Evolutionary conservation across 2,888 invertebrate species (phyloP).

Genomic region (Ophioninae sp.): DNA sequence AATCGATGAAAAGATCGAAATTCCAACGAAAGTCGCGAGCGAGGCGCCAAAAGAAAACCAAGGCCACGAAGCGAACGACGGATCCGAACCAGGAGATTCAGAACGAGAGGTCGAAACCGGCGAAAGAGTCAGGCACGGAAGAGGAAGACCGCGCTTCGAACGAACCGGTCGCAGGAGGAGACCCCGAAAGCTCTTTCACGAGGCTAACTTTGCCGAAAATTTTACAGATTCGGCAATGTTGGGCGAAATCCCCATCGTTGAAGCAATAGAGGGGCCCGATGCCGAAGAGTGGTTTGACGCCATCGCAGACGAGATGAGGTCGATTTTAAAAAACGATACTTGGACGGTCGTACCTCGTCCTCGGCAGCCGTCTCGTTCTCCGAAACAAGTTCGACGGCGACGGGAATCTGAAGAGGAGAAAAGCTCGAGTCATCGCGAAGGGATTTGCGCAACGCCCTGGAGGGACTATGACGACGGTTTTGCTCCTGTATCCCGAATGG

Average conservation of each 20-base stretch:
- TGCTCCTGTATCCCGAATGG: too few relatives aligned
- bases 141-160: conserved; percentile 3
- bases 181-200: conserved; percentile 33
- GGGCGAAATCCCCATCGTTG: conserved; percentile 26
- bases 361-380: conserved; percentile 42
- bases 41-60: neutral
- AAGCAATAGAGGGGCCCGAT: conserved; percentile 27
- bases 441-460: neutral
- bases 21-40: neutral
- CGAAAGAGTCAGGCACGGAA: neutral
- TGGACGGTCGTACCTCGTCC: conserved; percentile 27
- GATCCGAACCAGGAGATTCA: neutral
- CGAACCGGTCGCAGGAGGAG: conserved; percentile 30
- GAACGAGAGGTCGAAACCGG: neutral
- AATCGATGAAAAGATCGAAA: neutral
- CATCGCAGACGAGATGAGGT: conserved; percentile 26
- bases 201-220: conserved; percentile 2
- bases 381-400: conserved; percentile 34
- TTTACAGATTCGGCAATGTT: neutral
- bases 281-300: conserved; percentile 32
- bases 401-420: too few relatives aligned
- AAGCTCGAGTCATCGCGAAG: conserved; percentile 40
- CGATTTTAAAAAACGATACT: conserved; percentile 39
- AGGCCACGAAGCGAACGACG: neutral
- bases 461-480: too few relatives aligned